phyloP scores from a whole-genome alignment of 1,140 invertebrate genomes.

The Diorhabda elongata region DNA sequence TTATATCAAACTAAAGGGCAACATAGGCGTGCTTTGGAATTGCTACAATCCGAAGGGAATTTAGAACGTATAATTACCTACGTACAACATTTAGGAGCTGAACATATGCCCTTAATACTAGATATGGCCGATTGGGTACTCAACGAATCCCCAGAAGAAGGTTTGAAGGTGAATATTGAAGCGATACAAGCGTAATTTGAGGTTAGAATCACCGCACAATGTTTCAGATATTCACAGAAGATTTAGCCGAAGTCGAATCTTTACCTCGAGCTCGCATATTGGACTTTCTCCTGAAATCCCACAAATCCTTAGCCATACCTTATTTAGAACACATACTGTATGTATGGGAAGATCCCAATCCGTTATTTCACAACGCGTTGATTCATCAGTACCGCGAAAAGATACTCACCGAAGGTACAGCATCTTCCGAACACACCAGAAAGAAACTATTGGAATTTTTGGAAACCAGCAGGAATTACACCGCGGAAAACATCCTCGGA shows the following conservation, averaged over 20 bases:
- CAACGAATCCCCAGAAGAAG: constrained; percentile 80
- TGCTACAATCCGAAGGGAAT: constrained; percentile 76
- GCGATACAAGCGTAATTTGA: neutral
- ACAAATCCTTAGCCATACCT: constrained; percentile 77
- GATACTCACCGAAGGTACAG: constrained; percentile 53
- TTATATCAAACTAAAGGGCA: constrained; percentile 91
- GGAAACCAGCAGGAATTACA: constrained; percentile 77
- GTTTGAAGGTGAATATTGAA: constrained; percentile 57
- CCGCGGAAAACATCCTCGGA: constrained; percentile 80
- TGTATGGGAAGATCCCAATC: constrained; percentile 81
- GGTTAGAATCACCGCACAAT: neutral
- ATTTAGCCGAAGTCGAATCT: constrained; percentile 81
- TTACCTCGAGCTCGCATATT: constrained; percentile 84
- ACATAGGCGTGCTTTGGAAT: constrained; percentile 86
- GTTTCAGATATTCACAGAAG: constrained; percentile 82
- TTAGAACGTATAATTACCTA: constrained; percentile 84
- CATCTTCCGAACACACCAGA: constrained; percentile 59
- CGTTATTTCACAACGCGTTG: constrained; percentile 86
- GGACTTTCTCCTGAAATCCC: constrained; percentile 80
- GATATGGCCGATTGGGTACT: constrained; percentile 94
- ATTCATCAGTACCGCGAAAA: constrained; percentile 80
- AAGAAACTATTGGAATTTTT: constrained; percentile 82
- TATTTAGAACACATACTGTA: constrained; percentile 94
- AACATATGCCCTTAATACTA: constrained; percentile 87
- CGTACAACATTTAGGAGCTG: constrained; percentile 80